Evolutionary conservation across 2,797 vertebrate genomes (phyloP).

Genomic region (Tragelaphus oryx): DNA sequence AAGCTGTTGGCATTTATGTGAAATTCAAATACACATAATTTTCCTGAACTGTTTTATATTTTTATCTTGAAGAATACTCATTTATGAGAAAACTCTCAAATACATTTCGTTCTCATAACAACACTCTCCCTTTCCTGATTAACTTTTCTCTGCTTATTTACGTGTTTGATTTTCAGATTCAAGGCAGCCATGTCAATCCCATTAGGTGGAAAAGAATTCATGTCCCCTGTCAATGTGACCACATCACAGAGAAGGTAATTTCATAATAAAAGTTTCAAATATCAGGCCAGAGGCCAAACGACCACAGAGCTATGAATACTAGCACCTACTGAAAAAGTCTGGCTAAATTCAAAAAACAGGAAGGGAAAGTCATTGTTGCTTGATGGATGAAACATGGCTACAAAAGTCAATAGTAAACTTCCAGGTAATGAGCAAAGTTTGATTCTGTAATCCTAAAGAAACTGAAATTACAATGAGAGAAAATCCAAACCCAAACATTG

Average conservation of each 20-base stretch:
- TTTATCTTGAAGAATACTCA: slow-evolving; percentile 38
- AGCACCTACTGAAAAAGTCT: neutral
- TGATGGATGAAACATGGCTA: slow-evolving; percentile 7
- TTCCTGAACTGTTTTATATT: neutral
- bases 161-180: slow-evolving; percentile 43
- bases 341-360: neutral
- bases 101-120: neutral
- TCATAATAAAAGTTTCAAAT: slow-evolving; percentile 42
- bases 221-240: neutral
- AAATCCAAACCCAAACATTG: slow-evolving; percentile 17
- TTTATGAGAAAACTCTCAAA: neutral
- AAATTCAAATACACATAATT: slow-evolving; percentile 21
- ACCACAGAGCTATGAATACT: neutral
- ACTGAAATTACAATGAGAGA: neutral
- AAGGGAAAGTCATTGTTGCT: neutral
- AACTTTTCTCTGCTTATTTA: slow-evolving; percentile 13
- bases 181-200: slow-evolving; percentile 10
- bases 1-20: neutral
- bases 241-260: neutral
- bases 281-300: slow-evolving; percentile 21
- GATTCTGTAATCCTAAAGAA: slow-evolving; percentile 29
- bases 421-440: neutral
- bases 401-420: slow-evolving; percentile 7
- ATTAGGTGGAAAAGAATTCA: slow-evolving; percentile 4
- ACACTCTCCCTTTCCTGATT: neutral